Base-by-base conservation (phyloP, 2,797 vertebrate species). In the Argyrosomus regius region DNA sequence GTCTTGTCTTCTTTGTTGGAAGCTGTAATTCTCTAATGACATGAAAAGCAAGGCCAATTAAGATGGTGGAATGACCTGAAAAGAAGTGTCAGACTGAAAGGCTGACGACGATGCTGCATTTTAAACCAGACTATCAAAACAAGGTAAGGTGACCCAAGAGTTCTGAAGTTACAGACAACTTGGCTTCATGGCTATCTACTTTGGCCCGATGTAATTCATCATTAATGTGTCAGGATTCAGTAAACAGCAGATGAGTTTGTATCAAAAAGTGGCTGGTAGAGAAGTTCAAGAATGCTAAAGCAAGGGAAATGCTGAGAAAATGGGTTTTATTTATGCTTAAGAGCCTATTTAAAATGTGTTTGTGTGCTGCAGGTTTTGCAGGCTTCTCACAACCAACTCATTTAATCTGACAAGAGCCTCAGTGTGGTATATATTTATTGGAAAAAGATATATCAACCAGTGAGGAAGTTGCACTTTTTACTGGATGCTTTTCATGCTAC, bases 131-230 rank as follows among this genome's bases (percentile, higher is more conserved):
- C 88, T 91, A 92, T 93, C 92, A 92, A 89, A 93, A 91, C 92
- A 94, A 95, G 95, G 95, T 96, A 96, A 95, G 94, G 69, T 84
- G 84, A 94, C 88, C 89, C 72, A 84, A 80, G 85, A 75, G 83
- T 78, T 91, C 88, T 91, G 91, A 75, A 87, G 90, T 93, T 93
- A 93, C 90, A 89, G 67, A 56, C 41, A 13, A 75, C 89, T 80
- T 83, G 80, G 86, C 81, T 88, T 81, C 77, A 79, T 67, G 52
- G 31, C 69, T 87, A 70, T 77, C 81, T 78, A 3, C 79, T 72
- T 68, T 61, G 76, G 77, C 39, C 75, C 72, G 75, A 82, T 87
- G 90, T 62, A 80, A 90, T 91, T 87, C 72, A 91, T 87, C 88
- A 82, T 89, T 90, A 67, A 89, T 90, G 86, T 83, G 72, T 72